These are phyloP conservation scores for Nycticebus coucang DNA, from an alignment of 2,113 vertebrate genomes.

Conservation along the genomic window DNA sequence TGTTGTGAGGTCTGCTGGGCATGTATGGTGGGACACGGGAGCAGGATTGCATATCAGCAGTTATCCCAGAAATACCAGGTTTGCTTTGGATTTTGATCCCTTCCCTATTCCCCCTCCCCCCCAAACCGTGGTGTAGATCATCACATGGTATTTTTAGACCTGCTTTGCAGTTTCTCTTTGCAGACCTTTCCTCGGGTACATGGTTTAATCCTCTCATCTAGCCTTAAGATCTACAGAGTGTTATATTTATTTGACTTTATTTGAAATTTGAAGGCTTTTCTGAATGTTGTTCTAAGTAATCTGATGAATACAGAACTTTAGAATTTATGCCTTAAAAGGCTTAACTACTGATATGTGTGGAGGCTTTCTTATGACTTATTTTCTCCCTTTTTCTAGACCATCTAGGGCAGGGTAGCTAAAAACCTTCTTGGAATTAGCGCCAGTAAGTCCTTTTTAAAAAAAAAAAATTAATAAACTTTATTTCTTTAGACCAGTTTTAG, in stretches of 20 bases:
- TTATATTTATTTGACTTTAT: slow-evolving; percentile 58
- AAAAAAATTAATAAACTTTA: neutral
- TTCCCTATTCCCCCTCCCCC: neutral
- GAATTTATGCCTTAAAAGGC: slow-evolving; percentile 64
- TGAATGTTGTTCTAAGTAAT: slow-evolving; percentile 49
- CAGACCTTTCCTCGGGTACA: neutral
- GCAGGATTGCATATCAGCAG: neutral
- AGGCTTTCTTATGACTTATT: slow-evolving; percentile 19
- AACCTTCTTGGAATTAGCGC: neutral
- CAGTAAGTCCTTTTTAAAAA: neutral
- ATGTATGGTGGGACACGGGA: accelerated
- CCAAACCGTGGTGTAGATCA: neutral
- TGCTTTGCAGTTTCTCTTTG: slow-evolving; percentile 17
- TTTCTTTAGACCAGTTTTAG: slow-evolving; percentile 26
- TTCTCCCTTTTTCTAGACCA: neutral
- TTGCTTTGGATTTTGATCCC: neutral
- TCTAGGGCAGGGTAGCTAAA: neutral
- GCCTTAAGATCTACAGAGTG: slow-evolving; percentile 12
- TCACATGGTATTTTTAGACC: slow-evolving; percentile 3
- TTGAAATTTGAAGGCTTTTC: slow-evolving; percentile 61
- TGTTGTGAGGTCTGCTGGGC: neutral
- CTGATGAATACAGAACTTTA: slow-evolving; percentile 36
- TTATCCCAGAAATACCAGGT: neutral
- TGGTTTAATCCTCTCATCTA: neutral
- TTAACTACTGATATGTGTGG: neutral